A percentile compares a stretch with the other conserved stretches of the same genome.
Evolutionary conservation across 2,113 vertebrate genomes (phyloP).

Genomic region (Zingel zingel): DNA sequence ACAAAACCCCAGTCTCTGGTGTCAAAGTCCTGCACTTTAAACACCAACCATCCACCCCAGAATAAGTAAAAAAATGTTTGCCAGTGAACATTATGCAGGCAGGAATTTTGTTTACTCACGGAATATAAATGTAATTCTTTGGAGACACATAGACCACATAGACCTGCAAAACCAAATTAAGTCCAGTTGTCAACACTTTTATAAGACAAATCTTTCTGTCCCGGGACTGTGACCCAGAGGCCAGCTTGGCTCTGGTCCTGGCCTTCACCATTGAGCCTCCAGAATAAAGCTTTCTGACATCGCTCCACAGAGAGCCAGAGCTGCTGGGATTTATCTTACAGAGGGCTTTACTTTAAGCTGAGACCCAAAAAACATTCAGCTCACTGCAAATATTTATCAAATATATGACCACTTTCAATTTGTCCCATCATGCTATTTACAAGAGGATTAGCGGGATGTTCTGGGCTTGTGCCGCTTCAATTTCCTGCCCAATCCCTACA

Average conservation of each 20-base stretch:
- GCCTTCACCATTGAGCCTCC: constrained; percentile 12
- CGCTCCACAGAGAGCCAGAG: constrained; percentile 9
- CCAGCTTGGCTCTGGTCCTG: constrained; percentile 34
- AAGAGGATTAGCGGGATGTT: constrained; percentile 65
- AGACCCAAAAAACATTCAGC: constrained; percentile 10
- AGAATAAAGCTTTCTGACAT: constrained; percentile 19
- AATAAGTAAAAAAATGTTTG: neutral
- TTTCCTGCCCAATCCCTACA: constrained; percentile 51
- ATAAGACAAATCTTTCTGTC: constrained; percentile 6
- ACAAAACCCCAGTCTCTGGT: neutral
- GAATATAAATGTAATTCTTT: neutral
- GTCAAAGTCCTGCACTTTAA: neutral
- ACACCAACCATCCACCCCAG: neutral
- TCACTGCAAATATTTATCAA: constrained; percentile 58
- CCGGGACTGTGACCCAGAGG: constrained; percentile 18
- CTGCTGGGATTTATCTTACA: constrained; percentile 10
- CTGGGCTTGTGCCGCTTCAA: constrained; percentile 30
- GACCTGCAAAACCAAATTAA: neutral
- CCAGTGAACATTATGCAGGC: neutral
- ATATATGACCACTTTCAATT: constrained; percentile 61
- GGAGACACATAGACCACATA: neutral
- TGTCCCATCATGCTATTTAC: constrained; percentile 55
- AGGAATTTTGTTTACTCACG: neutral
- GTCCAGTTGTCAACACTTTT: neutral
- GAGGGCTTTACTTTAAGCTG: constrained; percentile 1